Base-by-base conservation (phyloP, 2,888 invertebrate genomes). In the Drosophila histrio region DNA sequence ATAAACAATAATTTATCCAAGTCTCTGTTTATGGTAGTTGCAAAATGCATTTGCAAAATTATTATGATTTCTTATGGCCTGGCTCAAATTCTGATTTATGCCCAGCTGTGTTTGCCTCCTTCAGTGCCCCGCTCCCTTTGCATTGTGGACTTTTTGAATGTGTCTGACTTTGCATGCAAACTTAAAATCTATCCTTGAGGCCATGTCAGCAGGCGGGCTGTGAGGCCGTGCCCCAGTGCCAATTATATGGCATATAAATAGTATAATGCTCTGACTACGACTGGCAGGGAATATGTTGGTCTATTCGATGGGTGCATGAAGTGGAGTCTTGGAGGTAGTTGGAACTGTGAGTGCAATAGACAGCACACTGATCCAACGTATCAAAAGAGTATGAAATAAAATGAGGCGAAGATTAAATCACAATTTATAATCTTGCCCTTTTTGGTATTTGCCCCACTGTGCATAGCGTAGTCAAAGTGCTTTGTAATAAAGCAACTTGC, bases 161-260 rank as follows among this genome's bases (percentile, higher is more conserved):
- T 50, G 24, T 9, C 32, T 49, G 53, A 46, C 61, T 50, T 62
- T 17, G 34, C 8, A 34, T 13, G 19, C 39, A 49, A 69, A 57
- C 58, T 54, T 47, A 30, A 47, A 69, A 57, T 60, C 30, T 43
- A 62, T 69, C 52, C 22, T 41, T 8, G 13, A 7, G 7, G 3
- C 3, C 22, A 41, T 3, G 26, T 41, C n/a, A 43, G 11, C 17
- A 17, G 26, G 15, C 11, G 15, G 5, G 8, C 2, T 15, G 15
- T 1, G 9, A 5, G 9, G 15, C 5, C 19, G 36, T 11, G 36
- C 19, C 11, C 11, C 19, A 38, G 7, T 13, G 19, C 43, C 77
- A 77, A 72, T 77, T 77, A 63, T 61, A 43, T 58, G 47, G 58
- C 77, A 72, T 52, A 63, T 61, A 67, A 79, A 79, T 77, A 72